Percentiles rank a stretch among this genome's conserved stretches.
Conservation (phyloP, 1,140 invertebrate species). For the Brachionus manjavacas region DNA sequence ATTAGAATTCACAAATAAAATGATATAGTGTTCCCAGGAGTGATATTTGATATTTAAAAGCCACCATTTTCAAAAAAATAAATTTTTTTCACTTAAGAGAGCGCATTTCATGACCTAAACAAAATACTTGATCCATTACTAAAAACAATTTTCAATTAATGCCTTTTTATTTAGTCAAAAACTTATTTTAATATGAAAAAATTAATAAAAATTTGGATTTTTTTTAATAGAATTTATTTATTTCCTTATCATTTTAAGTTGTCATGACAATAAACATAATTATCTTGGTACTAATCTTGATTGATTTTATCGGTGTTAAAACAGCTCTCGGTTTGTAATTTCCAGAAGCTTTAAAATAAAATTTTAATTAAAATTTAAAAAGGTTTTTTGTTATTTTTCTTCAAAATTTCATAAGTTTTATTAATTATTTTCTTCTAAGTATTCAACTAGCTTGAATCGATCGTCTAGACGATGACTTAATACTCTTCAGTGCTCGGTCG, state of each 20-base stretch:
- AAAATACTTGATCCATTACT: not conserved
- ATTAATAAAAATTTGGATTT: not conserved
- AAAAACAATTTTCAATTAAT: not conserved
- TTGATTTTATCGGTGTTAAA: not conserved
- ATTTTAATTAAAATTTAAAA: not conserved
- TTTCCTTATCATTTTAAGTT: not conserved
- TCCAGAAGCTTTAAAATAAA: not conserved
- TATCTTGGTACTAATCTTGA: not conserved
- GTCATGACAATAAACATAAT: not conserved
- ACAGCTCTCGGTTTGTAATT: not conserved
- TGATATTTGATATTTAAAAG: not conserved
- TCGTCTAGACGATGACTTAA: slow-evolving; percentile 16
- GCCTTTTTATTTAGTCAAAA: not conserved
- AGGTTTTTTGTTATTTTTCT: not conserved
- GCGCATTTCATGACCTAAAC: not conserved
- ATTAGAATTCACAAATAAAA: not conserved
- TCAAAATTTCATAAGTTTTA: not conserved
- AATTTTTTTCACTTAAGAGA: not conserved
- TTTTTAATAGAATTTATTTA: not conserved
- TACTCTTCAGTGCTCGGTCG: not conserved
- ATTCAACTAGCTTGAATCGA: not conserved
- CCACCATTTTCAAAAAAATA: not conserved
- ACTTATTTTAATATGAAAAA: not conserved
- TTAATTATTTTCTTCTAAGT: not conserved
- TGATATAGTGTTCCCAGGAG: not conserved